Evolutionary conservation across 2,888 invertebrate genomes (phyloP), one percentile per base, ranked within the genome.

Genomic region (Lepas anatifera): DNA sequence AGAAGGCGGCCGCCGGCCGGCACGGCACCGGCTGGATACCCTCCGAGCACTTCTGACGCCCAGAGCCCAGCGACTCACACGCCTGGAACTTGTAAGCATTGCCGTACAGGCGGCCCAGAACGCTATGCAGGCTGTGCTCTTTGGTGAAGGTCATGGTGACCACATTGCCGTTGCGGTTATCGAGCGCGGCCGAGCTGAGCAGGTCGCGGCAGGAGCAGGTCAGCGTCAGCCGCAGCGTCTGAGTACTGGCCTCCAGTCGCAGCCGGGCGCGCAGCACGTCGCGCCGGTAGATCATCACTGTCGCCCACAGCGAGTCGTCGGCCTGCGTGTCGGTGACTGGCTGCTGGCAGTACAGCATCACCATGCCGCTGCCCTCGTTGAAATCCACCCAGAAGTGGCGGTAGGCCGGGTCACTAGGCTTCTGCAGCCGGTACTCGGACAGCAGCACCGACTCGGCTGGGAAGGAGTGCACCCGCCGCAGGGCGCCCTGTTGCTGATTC

Each of bases 351-450:
- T 72, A 58, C 25, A 73, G 22, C 16, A 70, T 25, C 39, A 73
- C 48, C 18, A 71, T 58, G 10, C 46, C 27, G 66, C 68, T 70
- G 63, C 71, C 73, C 16, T 70, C 37, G 69, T 73, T 73, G 70
- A 73, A 73, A 67, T 73, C 73, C 37, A 73, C 67, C 73, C 73
- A 73, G 35, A 73, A 66, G 29, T 73, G 67, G 13, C 69, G 68
- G 39, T 73, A 73, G 18, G 43, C 35, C 8, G 67, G 37, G 46
- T 32, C 64, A 69, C 52, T 35, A 2, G 73, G 73, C 64, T 73
- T 73, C 35, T 37, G 37, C 29, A 73, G 37, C 18, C 27, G 29
- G 35, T 70, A 37, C 32, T 67, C 35, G 8, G 71, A 71, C 67
- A 71, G 32, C 29, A 29, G 25, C 22, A 69, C 69, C 22, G 37